Conservation (phyloP, 2,888 invertebrate genomes). For the Acholoe squamosa region DNA sequence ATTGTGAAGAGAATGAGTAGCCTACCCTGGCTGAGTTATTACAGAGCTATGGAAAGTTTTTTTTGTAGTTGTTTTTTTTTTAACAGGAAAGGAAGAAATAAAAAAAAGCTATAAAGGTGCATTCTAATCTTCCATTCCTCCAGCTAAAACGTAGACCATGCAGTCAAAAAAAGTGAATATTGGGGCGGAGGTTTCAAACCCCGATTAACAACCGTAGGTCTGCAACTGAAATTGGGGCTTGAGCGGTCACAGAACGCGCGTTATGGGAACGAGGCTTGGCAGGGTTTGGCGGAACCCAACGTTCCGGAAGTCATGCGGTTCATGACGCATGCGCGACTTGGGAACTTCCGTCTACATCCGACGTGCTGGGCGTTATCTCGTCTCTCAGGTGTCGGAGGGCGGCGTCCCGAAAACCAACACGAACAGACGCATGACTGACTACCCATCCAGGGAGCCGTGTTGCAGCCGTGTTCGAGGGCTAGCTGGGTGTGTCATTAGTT, state of each 20-base stretch:
- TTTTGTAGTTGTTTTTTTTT: no score
- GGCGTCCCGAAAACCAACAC: not conserved
- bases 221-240: not conserved
- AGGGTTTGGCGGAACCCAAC: not conserved
- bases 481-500: conserved; percentile 6
- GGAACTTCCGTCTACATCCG: conserved; percentile 19
- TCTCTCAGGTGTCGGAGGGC: conserved; percentile 29
- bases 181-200: not conserved
- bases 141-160: no score
- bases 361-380: conserved; percentile 22
- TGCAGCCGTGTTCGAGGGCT: not conserved
- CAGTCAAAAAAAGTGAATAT: not conserved
- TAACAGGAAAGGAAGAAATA: no score
- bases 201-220: not conserved
- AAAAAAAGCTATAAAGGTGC: no score
- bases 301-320: not conserved
- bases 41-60: no score
- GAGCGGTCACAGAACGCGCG: conserved; percentile 17
- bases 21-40: no score
- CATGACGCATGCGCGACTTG: conserved; percentile 43
- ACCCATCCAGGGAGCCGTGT: not conserved
- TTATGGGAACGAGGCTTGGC: conserved; percentile 30
- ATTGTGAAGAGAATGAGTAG: no score
- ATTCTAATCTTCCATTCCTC: no score
- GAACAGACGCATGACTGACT: conserved; percentile 28